Conservation (phyloP, 2,113 vertebrate genomes). For the Columba janthina region DNA sequence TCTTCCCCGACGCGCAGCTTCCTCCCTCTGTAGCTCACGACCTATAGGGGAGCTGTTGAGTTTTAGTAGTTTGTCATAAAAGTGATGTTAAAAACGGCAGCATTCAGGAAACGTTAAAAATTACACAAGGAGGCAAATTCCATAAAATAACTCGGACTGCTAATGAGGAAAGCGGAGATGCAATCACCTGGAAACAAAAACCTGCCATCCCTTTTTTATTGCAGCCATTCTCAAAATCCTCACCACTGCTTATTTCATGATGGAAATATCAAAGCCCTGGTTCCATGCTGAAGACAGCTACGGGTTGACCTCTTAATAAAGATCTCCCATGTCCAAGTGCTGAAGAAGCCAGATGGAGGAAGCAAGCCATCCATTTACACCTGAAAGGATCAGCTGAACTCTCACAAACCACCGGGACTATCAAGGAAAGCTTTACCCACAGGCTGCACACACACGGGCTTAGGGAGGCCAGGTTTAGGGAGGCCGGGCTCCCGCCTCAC, state of each 20-base stretch:
- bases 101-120: not conserved
- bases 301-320: not conserved
- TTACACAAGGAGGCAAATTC: not conserved
- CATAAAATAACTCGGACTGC: not conserved
- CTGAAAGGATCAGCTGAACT: not conserved
- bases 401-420: not conserved
- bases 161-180: not conserved
- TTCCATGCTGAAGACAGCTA: not conserved
- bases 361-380: not conserved
- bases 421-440: not conserved
- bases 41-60: not conserved
- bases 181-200: not conserved
- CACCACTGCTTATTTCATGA: not conserved
- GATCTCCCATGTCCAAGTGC: not conserved
- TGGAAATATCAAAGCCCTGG: not conserved
- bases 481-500: not conserved
- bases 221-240: not conserved
- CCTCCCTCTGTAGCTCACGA: not conserved
- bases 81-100: not conserved
- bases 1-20: not conserved
- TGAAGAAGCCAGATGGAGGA: not conserved
- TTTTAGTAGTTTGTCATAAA: not conserved
- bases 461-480: not conserved
- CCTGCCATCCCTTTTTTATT: not conserved
- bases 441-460: accelerated